A percentile compares a stretch with the other conserved stretches of the same genome.
Evolutionary conservation across 2,888 invertebrate genomes (phyloP).

Genomic region (Trachelus stipa): DNA sequence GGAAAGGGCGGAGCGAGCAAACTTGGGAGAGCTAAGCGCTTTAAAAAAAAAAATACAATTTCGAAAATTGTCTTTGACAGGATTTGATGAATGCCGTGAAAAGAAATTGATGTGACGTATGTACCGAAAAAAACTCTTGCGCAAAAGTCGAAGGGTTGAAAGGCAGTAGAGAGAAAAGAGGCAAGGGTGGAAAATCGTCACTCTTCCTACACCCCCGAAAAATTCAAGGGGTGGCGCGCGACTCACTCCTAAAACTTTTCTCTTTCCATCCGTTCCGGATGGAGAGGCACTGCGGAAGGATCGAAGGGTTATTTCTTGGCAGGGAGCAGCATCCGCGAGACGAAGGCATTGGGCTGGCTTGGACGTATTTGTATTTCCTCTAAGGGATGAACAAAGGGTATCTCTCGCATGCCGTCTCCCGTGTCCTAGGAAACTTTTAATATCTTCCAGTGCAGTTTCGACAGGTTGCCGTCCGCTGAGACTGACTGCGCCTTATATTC

Average conservation of each 20-base stretch:
- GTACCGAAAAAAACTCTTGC: neutral
- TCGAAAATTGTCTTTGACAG: neutral
- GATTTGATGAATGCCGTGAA: neutral
- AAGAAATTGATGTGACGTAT: neutral
- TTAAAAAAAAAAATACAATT: neutral
- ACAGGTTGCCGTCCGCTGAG: slow-evolving; percentile 42
- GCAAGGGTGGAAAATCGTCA: neutral
- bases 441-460: slow-evolving; percentile 47
- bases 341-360: neutral
- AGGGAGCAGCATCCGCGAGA: neutral
- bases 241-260: neutral
- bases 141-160: neutral
- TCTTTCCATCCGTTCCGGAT: neutral
- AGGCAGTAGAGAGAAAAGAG: slow-evolving; percentile 2
- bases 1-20: neutral
- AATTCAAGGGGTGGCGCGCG: neutral
- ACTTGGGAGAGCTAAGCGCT: neutral
- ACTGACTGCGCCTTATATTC: slow-evolving; percentile 39
- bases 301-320: neutral
- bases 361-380: neutral
- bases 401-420: neutral
- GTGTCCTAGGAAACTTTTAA: slow-evolving; percentile 45
- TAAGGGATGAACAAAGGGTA: neutral
- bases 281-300: neutral
- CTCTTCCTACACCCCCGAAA: neutral